A percentile compares a stretch with the other conserved stretches of the same genome.
These are phyloP conservation scores for Lutraria rhynchaena DNA, from an alignment of 1,140 invertebrate species.

Conservation along the genomic window DNA sequence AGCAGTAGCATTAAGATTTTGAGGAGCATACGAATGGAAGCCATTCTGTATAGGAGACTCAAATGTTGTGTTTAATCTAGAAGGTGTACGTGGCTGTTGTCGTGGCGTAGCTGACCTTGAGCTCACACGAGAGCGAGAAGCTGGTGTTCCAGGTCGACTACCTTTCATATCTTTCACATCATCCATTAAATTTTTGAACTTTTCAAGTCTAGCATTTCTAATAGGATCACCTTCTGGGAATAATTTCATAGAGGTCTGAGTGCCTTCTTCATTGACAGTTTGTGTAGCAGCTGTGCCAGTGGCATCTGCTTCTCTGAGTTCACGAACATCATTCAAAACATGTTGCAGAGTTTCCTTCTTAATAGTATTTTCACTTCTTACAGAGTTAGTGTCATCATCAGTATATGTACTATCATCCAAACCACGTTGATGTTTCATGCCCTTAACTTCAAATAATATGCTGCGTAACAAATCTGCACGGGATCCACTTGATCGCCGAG, in stretches of 20 bases:
- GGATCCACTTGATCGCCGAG: slow-evolving; percentile 63
- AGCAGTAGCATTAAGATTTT: slow-evolving; percentile 54
- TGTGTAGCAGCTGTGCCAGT: slow-evolving; percentile 70
- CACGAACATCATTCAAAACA: slow-evolving; percentile 70
- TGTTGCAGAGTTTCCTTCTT: slow-evolving; percentile 69
- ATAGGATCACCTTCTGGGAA: slow-evolving; percentile 73
- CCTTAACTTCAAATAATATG: slow-evolving; percentile 77
- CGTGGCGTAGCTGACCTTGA: slow-evolving; percentile 49
- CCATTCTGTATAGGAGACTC: slow-evolving; percentile 64
- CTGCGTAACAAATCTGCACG: slow-evolving; percentile 70
- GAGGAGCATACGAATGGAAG: slow-evolving; percentile 39
- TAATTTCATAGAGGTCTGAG: slow-evolving; percentile 73
- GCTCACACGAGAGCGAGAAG: slow-evolving; percentile 63
- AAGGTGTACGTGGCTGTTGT: slow-evolving; percentile 39
- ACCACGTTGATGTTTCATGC: slow-evolving; percentile 74
- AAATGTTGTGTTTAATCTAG: slow-evolving; percentile 49
- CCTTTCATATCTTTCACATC: slow-evolving; percentile 72
- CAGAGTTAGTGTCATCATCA: slow-evolving; percentile 66
- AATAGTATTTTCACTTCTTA: slow-evolving; percentile 67
- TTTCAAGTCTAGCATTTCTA: slow-evolving; percentile 68
- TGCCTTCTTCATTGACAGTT: slow-evolving; percentile 71
- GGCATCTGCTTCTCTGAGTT: slow-evolving; percentile 67
- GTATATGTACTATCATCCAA: slow-evolving; percentile 63
- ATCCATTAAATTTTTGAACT: slow-evolving; percentile 72
- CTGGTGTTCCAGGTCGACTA: slow-evolving; percentile 62